phyloP scores from a whole-genome alignment of 1,140 invertebrate genomes.

The Octopus bimaculoides region DNA sequence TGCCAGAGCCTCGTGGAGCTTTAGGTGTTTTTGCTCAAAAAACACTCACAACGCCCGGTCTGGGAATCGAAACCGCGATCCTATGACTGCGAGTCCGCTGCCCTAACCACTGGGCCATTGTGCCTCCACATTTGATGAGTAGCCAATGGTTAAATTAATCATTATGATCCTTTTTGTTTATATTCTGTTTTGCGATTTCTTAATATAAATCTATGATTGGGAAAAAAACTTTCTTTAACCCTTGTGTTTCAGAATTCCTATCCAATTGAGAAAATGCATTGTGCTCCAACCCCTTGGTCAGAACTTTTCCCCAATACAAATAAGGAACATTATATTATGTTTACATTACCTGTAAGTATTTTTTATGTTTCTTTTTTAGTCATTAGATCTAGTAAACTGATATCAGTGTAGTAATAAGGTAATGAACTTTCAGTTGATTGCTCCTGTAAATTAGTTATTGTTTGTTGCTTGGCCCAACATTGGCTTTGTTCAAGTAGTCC shows the following conservation, averaged over 20 bases:
- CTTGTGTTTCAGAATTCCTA: constrained; percentile 15
- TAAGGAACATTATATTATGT: constrained; percentile 31
- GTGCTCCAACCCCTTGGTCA: constrained; percentile 23
- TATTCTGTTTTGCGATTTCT: neutral
- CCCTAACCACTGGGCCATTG: too few species aligned
- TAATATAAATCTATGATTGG: neutral
- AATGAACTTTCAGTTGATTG: too few species aligned
- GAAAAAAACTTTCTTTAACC: neutral
- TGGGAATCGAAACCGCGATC: too few species aligned
- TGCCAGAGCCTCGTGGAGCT: too few species aligned
- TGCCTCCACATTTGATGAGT: too few species aligned
- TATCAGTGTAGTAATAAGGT: too few species aligned
- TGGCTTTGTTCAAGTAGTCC: neutral
- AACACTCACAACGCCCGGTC: too few species aligned
- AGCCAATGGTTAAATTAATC: too few species aligned
- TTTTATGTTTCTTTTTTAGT: neutral
- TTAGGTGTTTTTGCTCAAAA: too few species aligned
- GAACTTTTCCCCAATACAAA: constrained; percentile 16
- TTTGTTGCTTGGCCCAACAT: neutral
- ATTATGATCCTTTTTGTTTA: neutral
- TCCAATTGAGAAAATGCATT: constrained; percentile 29
- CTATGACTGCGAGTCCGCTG: too few species aligned
- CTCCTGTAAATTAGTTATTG: too few species aligned
- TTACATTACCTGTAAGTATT: constrained; percentile 38
- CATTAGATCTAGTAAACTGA: neutral